Percentiles rank a stretch among this genome's conserved stretches.
These are phyloP conservation scores for Bembecia ichneumoniformis DNA, from an alignment of 2,888 invertebrate genomes.

Conservation along the genomic window DNA sequence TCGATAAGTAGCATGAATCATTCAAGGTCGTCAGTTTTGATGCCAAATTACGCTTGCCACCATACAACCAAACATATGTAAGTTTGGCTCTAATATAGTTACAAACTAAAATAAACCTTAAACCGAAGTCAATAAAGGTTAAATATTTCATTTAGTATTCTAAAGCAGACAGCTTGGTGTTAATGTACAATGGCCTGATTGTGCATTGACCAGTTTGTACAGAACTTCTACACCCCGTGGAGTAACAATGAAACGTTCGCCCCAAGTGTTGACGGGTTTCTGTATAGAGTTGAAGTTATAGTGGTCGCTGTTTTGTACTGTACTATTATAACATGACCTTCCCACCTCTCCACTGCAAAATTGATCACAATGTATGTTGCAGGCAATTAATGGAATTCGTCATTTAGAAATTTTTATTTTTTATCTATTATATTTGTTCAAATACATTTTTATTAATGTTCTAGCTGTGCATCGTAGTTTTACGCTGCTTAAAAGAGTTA, in stretches of 20 bases:
- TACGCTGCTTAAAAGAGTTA: no score
- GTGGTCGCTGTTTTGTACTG: neutral
- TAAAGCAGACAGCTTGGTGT: neutral
- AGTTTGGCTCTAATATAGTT: neutral
- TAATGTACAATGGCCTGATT: neutral
- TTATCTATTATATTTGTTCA: no score
- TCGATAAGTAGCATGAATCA: conserved; percentile 23
- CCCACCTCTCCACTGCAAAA: neutral
- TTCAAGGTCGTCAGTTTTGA: conserved; percentile 18
- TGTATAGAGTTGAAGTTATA: neutral
- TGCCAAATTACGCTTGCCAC: conserved; percentile 5
- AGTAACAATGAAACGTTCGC: neutral
- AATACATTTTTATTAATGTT: no score
- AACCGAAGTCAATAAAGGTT: neutral
- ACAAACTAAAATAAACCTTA: neutral
- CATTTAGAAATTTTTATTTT: neutral
- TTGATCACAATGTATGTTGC: neutral
- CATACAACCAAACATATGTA: conserved; percentile 6
- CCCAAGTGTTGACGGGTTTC: neutral
- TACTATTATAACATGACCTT: neutral
- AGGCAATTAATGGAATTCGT: neutral
- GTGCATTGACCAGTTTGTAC: neutral
- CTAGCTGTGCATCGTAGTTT: no score
- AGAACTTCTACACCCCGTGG: neutral
- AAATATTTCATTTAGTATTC: neutral